Base-by-base conservation (phyloP, 2,888 invertebrate species). In the Coenonympha glycerion region DNA sequence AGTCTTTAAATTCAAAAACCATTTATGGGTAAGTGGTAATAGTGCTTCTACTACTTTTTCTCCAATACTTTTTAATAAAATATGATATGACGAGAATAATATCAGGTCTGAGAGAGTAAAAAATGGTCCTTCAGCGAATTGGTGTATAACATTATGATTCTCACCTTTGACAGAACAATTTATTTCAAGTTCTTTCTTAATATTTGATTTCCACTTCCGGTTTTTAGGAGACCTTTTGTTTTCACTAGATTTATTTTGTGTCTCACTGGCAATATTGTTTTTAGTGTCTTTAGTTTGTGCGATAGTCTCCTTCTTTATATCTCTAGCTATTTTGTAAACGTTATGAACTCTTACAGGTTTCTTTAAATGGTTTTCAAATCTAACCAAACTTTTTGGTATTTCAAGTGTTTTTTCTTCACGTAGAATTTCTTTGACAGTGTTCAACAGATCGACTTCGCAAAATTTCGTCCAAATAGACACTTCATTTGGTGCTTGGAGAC, bases 381-480 rank as follows among this genome's bases (percentile, higher is more conserved):
- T 88, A 0, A 92, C 87, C 42, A 97, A 73, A 65, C 92, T 91
- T n/a, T 79, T 72, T 0, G 96, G 95, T 47, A 96, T 57, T 56
- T 74, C 66, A 33, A 64, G 50, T 18, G 73, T 49, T 26, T 58
- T 61, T 13, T 62, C 59, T 13, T 24, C 40, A 16, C 30, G 60
- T 15, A 87, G 60, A 41, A 90, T 60, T n/a, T 78, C 65, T 54
- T 88, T 88, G 0, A 92, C 78, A 1, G 91, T 89, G 46, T 81
- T 73, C 8, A 93, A 89, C 34, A 96, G 82, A 69, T 96, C 94
- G 3, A 94, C 88, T 87, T 97, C 97, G 86, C 97, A 97, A 72
- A 96, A 96, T 66, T 93, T 93, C 0, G 97, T 97, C 97, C 96
- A 97, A 30, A 94, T 87, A 6, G 96, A 95, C 6, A 91, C 89